A percentile compares a stretch with the other conserved stretches of the same genome.
These are phyloP conservation scores for Cecidostiba fungosa DNA, from an alignment of 2,888 invertebrate genomes.

Conservation along the genomic window DNA sequence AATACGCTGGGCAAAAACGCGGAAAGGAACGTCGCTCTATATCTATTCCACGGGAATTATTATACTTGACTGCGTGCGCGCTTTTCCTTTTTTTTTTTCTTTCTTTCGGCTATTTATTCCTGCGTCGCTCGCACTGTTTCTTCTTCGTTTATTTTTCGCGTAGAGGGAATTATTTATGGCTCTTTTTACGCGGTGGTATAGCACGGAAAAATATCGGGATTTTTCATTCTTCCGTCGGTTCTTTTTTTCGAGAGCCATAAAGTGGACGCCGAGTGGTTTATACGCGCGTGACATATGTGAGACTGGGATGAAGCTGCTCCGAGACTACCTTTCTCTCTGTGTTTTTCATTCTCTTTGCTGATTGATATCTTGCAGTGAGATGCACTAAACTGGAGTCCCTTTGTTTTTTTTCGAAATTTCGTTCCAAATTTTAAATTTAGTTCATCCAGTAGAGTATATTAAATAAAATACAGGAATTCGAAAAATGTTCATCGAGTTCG, in stretches of 20 bases:
- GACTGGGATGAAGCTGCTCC: background rate
- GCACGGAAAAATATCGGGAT: conserved; percentile 9
- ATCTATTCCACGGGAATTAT: background rate
- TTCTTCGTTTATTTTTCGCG: background rate
- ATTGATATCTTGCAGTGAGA: background rate
- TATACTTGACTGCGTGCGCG: background rate
- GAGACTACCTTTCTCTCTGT: background rate
- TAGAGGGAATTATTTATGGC: background rate
- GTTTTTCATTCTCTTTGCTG: conserved; percentile 5
- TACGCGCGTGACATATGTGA: conserved; percentile 21
- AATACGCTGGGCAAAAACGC: conserved; percentile 38
- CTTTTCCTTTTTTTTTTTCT: background rate
- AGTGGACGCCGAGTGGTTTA: conserved; percentile 29
- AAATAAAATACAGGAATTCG: too few species aligned
- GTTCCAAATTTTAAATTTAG: background rate
- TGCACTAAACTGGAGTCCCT: background rate
- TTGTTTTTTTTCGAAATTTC: background rate
- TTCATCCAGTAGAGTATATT: too few species aligned
- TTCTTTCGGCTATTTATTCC: conserved; percentile 10
- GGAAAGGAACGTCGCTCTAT: conserved; percentile 18
- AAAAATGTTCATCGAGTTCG: too few species aligned
- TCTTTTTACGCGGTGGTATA: background rate
- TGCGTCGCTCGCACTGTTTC: background rate
- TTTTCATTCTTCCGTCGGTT: conserved; percentile 8
- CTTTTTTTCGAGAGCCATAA: conserved; percentile 12